phyloP scores from a whole-genome alignment of 2,888 invertebrate genomes.

The Argynnis bischoffii region DNA sequence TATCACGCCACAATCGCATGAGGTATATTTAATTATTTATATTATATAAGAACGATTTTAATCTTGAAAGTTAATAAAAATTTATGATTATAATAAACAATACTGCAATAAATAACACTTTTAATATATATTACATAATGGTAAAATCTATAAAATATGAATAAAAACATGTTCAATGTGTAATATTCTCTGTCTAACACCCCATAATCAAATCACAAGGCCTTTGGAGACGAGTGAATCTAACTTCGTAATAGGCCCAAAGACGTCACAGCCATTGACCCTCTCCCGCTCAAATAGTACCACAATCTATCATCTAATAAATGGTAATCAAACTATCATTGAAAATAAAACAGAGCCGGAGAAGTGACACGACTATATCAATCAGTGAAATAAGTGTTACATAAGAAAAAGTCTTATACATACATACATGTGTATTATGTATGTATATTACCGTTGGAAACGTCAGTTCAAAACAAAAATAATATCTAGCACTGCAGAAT shows the following conservation, averaged over 20 bases:
- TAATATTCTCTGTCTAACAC: constrained; percentile 30
- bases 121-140: neutral
- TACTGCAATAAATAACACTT: neutral
- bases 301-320: constrained; percentile 36
- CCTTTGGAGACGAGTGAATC: constrained; percentile 41
- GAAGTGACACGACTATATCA: constrained; percentile 1
- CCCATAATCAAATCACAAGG: constrained; percentile 45
- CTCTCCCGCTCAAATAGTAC: constrained; percentile 41
- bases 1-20: constrained; percentile 31
- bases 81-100: neutral
- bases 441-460: neutral
- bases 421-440: neutral
- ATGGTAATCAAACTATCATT: constrained; percentile 25
- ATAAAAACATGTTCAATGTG: constrained; percentile 22
- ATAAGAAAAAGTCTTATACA: neutral
- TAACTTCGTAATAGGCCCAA: constrained; percentile 43
- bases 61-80: neutral
- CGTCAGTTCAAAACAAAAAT: neutral
- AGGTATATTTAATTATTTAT: constrained; percentile 6
- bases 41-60: neutral
- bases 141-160: neutral
- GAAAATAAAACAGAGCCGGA: constrained; percentile 11
- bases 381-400: neutral
- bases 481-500: neutral
- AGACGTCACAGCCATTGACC: constrained; percentile 59